Conservation (phyloP, 2,797 vertebrate genomes). For the Taeniopygia guttata region DNA sequence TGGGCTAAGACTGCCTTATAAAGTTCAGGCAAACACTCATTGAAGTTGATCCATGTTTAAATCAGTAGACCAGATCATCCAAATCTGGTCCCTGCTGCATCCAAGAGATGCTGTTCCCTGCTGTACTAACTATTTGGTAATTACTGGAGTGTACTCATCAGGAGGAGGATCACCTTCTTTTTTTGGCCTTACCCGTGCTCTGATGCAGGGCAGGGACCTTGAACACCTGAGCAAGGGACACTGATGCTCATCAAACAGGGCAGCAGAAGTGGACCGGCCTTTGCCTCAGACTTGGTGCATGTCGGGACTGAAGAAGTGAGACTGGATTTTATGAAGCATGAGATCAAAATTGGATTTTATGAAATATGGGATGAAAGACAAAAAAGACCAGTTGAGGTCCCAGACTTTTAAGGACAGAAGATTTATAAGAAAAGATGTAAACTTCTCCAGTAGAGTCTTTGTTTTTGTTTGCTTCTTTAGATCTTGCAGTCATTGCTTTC, state of each 20-base stretch:
- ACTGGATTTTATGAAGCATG: too few species aligned
- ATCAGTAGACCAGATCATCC: background rate
- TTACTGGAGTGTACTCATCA: accelerated
- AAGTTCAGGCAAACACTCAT: background rate
- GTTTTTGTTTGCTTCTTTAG: background rate
- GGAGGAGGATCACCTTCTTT: background rate
- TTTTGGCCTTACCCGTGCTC: background rate
- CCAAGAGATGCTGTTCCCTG: background rate
- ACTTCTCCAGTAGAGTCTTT: background rate
- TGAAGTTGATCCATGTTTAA: background rate
- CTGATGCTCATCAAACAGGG: background rate
- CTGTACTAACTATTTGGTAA: background rate
- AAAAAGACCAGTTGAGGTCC: accelerated
- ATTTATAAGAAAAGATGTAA: background rate
- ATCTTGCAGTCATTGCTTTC: background rate
- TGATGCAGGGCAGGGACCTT: background rate
- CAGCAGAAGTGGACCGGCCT: background rate
- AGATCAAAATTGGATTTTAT: too few species aligned
- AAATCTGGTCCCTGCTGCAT: background rate
- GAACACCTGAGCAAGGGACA: background rate
- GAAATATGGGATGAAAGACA: background rate
- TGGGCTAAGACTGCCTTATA: background rate
- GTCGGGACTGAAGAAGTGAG: background rate
- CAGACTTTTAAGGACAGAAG: background rate
- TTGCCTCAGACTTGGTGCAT: background rate